These are phyloP conservation scores for Agrilus mali DNA, from an alignment of 2,888 invertebrate genomes.

Conservation along the genomic window DNA sequence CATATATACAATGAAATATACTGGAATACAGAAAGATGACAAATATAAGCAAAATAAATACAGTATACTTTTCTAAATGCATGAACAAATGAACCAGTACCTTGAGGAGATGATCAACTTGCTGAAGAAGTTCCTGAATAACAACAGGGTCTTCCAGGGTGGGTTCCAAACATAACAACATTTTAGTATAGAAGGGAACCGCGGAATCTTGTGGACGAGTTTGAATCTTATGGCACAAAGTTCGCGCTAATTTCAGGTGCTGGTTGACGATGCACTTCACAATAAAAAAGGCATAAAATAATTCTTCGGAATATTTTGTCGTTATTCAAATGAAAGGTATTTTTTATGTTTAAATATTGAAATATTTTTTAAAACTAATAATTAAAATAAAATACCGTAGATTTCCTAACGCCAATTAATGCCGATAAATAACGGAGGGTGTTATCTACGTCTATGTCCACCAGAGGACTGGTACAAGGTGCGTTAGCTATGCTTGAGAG, in stretches of 20 bases:
- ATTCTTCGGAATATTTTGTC: too few relatives aligned
- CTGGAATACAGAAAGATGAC: not conserved
- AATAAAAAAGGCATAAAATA: not conserved
- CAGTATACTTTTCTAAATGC: too few relatives aligned
- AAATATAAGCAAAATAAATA: not conserved
- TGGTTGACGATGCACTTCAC: slow-evolving; percentile 1
- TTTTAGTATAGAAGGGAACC: slow-evolving; percentile 9
- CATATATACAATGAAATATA: not conserved
- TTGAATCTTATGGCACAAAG: slow-evolving; percentile 11
- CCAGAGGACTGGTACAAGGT: slow-evolving; percentile 9
- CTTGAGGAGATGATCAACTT: slow-evolving; percentile 6
- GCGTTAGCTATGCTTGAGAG: slow-evolving; percentile 8
- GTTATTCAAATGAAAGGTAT: too few relatives aligned
- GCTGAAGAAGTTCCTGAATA: slow-evolving; percentile 7
- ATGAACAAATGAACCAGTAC: not conserved
- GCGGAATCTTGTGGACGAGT: slow-evolving; percentile 8
- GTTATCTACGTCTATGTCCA: slow-evolving; percentile 9
- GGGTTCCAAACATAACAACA: slow-evolving; percentile 8
- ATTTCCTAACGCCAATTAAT: slow-evolving; percentile 4
- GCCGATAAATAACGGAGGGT: slow-evolving; percentile 9
- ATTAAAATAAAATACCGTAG: not conserved
- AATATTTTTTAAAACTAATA: too few relatives aligned
- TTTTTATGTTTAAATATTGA: too few relatives aligned
- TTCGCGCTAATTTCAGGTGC: slow-evolving; percentile 12
- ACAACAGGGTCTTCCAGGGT: slow-evolving; percentile 4